Evolutionary conservation across 2,113 vertebrate genomes (phyloP).

Genomic region (Oncorhynchus masou): DNA sequence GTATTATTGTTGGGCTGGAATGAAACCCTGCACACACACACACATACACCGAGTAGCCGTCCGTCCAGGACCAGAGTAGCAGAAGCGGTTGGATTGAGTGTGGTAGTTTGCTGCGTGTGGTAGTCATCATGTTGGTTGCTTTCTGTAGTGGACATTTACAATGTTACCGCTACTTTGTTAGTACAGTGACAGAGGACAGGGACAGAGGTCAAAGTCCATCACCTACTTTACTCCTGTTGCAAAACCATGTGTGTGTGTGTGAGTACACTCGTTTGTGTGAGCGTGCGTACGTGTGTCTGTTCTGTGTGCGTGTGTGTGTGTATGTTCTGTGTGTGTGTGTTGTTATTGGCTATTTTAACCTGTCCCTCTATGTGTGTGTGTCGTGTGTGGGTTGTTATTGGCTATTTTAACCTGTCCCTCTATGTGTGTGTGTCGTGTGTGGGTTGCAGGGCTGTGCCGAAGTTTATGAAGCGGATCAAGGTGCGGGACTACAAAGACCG

Average conservation of each 20-base stretch:
- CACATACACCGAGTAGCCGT: too few relatives aligned
- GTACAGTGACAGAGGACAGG: neutral
- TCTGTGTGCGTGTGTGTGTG: neutral
- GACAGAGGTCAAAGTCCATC: neutral
- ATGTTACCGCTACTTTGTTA: neutral
- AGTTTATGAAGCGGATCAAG: constrained; percentile 98
- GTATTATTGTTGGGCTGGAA: too few relatives aligned
- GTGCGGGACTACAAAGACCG: constrained; percentile 94
- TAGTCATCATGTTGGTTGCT: too few relatives aligned
- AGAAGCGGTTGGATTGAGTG: neutral
- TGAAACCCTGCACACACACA: too few relatives aligned
- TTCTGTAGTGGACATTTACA: neutral
- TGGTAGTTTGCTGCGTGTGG: too few relatives aligned
- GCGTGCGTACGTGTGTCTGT: neutral
- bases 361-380: constrained; percentile 27
- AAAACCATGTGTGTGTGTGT: neutral
- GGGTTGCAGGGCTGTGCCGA: constrained; percentile 91
- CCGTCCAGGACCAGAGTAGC: too few relatives aligned
- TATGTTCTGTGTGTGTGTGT: constrained; percentile 4
- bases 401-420: neutral
- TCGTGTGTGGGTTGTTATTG: constrained; percentile 33
- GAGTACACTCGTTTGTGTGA: neutral
- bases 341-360: too few relatives aligned
- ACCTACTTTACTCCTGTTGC: neutral
- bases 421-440: constrained; percentile 45